Evolutionary conservation across 2,888 invertebrate species (phyloP).

Genomic region (Coenonympha arcania): DNA sequence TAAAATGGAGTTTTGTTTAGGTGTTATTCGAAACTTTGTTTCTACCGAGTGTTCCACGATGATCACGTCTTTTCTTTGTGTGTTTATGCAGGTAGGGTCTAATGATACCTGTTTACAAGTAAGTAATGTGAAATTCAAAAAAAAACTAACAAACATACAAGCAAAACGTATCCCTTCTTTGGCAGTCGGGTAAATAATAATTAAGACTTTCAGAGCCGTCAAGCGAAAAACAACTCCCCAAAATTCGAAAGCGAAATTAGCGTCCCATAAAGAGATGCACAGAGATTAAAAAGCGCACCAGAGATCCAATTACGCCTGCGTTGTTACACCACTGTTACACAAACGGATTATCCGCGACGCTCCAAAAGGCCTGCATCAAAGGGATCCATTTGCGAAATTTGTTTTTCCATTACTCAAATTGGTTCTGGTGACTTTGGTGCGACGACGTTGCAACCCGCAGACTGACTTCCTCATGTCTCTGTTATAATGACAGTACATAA

Average conservation of each 20-base stretch:
- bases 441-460: background rate
- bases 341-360: conserved; percentile 34
- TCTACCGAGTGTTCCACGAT: no score
- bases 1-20: no score
- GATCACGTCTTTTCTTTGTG: no score
- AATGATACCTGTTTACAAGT: no score
- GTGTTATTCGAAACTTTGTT: no score
- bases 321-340: conserved; percentile 28
- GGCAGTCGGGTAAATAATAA: no score
- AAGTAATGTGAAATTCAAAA: no score
- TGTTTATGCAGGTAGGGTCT: no score
- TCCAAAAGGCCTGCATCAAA: conserved; percentile 35
- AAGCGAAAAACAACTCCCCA: background rate
- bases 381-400: conserved; percentile 39
- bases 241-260: conserved; percentile 9
- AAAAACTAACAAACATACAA: no score
- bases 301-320: conserved; percentile 14
- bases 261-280: conserved; percentile 11
- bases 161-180: no score
- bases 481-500: background rate
- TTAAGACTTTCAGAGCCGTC: background rate
- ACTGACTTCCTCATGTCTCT: conserved; percentile 1
- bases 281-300: conserved; percentile 14
- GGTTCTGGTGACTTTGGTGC: conserved; percentile 20
- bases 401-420: conserved; percentile 47